A percentile compares a stretch with the other conserved stretches of the same genome.
phyloP scores from a whole-genome alignment of 2,888 invertebrate species.

The Apamea sordens region DNA sequence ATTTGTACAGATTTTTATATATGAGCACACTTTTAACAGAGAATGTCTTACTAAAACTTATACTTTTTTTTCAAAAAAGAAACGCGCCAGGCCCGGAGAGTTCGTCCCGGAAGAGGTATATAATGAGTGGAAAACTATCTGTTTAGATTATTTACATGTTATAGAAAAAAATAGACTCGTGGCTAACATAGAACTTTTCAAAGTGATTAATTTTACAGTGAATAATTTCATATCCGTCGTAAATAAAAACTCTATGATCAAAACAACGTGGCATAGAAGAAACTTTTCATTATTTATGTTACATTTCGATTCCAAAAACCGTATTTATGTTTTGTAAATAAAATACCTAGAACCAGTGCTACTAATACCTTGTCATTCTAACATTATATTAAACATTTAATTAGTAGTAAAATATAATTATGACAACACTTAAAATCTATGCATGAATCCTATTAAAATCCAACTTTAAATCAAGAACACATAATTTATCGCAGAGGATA shows the following conservation, averaged over 20 bases:
- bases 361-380: slow-evolving; percentile 84
- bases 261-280: slow-evolving; percentile 48
- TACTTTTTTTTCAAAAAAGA: slow-evolving; percentile 91
- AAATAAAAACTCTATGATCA: slow-evolving; percentile 55
- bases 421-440: slow-evolving; percentile 64
- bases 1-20: slow-evolving; percentile 71
- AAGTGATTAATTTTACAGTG: slow-evolving; percentile 83
- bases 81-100: slow-evolving; percentile 95
- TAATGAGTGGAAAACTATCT: slow-evolving; percentile 86
- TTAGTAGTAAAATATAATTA: slow-evolving; percentile 56
- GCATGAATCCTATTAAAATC: slow-evolving; percentile 72
- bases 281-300: slow-evolving; percentile 45
- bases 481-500: slow-evolving; percentile 38
- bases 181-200: slow-evolving; percentile 86
- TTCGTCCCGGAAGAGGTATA: slow-evolving; percentile 93
- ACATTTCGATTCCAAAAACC: slow-evolving; percentile 40
- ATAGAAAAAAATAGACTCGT: slow-evolving; percentile 85
- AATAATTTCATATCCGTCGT: slow-evolving; percentile 65
- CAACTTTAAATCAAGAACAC: slow-evolving; percentile 55
- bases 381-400: slow-evolving; percentile 69
- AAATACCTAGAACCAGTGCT: slow-evolving; percentile 69
- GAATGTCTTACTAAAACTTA: slow-evolving; percentile 88
- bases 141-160: slow-evolving; percentile 86
- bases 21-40: slow-evolving; percentile 84
- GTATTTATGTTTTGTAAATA: slow-evolving; percentile 63